phyloP scores from a whole-genome alignment of 2,888 invertebrate species.

The Phengaris alcon region DNA sequence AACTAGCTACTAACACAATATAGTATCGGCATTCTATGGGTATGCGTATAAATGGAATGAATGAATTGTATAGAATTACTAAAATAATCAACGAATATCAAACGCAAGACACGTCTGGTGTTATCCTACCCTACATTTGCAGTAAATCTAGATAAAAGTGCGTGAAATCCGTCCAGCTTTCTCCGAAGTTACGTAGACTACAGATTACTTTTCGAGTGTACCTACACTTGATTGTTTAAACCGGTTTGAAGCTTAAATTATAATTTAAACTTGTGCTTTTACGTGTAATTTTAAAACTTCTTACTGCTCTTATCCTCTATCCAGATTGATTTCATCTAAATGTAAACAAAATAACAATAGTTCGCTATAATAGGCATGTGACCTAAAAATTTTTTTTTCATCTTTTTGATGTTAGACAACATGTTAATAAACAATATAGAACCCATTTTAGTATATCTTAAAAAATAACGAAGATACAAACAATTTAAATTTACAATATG shows the following conservation, averaged over 20 bases:
- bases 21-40: too few species aligned
- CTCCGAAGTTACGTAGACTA: conserved; percentile 28
- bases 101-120: conserved; percentile 1
- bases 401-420: too few species aligned
- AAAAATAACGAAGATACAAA: too few species aligned
- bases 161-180: conserved; percentile 35
- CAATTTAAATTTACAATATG: too few species aligned
- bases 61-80: background rate
- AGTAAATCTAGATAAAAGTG: conserved; percentile 34
- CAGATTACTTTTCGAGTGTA: conserved; percentile 24
- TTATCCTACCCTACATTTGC: conserved; percentile 29
- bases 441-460: too few species aligned
- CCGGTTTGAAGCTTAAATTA: conserved; percentile 15
- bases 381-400: too few species aligned
- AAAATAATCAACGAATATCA: background rate
- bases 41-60: too few species aligned
- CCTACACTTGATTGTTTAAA: conserved; percentile 21
- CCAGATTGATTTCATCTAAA: too few species aligned
- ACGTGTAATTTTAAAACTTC: background rate
- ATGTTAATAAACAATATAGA: too few species aligned
- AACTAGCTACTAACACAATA: too few species aligned
- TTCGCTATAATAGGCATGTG: too few species aligned
- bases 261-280: background rate
- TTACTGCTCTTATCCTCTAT: background rate
- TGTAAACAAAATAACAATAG: too few species aligned